phyloP scores from a whole-genome alignment of 2,888 invertebrate species.

The Himalopsyche japonica region DNA sequence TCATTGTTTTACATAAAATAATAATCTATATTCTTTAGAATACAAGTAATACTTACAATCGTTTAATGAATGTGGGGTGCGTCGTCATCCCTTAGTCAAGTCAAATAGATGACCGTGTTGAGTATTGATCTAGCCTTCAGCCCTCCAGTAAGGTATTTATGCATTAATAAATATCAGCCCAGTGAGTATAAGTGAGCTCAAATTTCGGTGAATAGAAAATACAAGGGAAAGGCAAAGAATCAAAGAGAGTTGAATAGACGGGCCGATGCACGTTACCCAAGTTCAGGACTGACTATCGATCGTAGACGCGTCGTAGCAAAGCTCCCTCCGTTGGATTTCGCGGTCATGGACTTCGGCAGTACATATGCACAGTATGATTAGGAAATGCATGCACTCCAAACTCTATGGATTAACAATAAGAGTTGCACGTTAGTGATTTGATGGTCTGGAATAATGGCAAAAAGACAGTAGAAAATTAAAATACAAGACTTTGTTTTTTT shows the following conservation, averaged over 20 bases:
- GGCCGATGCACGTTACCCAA: constrained; percentile 16
- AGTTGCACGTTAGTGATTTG: too few relatives aligned
- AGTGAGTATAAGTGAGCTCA: neutral
- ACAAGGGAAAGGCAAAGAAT: neutral
- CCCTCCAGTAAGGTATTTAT: neutral
- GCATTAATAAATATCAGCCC: neutral
- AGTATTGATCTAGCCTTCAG: neutral
- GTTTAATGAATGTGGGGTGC: neutral
- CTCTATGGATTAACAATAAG: too few relatives aligned
- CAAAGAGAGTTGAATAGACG: neutral
- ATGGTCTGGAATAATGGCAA: too few relatives aligned
- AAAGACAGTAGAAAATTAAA: too few relatives aligned
- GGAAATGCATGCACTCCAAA: neutral
- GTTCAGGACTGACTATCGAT: constrained; percentile 16
- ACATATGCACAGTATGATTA: neutral
- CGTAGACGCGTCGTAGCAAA: constrained; percentile 8
- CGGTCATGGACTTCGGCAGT: constrained; percentile 26
- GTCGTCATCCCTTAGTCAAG: neutral
- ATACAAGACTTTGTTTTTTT: too few relatives aligned
- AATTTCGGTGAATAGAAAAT: neutral
- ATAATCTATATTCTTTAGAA: too few relatives aligned
- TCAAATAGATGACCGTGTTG: neutral
- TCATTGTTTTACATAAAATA: too few relatives aligned
- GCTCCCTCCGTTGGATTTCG: constrained; percentile 20
- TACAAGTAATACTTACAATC: neutral